phyloP scores from a whole-genome alignment of 1,140 invertebrate genomes.

The Aphelinus atriplicis region DNA sequence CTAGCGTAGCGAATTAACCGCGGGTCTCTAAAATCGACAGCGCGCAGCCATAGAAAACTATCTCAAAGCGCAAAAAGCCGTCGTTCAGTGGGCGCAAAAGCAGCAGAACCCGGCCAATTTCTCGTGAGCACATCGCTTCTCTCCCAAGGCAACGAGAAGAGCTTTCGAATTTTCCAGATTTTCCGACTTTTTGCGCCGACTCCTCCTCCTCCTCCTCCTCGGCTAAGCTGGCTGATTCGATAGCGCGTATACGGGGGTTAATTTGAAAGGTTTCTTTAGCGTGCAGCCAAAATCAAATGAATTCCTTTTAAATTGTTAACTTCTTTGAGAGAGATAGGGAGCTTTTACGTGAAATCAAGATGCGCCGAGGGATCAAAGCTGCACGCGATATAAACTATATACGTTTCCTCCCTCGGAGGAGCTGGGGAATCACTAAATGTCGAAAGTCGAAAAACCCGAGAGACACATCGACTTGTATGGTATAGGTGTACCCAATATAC shows the following conservation, averaged over 20 bases:
- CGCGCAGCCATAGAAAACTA: slow-evolving; percentile 14
- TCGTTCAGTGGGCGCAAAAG: neutral
- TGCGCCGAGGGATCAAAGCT: too few species aligned
- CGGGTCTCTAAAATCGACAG: neutral
- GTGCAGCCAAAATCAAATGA: too few species aligned
- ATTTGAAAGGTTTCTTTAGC: neutral
- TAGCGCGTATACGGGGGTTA: neutral
- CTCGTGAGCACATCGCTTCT: neutral
- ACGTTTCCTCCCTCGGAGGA: too few species aligned
- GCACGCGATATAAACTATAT: too few species aligned
- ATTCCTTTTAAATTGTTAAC: too few species aligned
- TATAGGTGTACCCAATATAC: too few species aligned
- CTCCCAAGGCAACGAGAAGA: slow-evolving; percentile 10
- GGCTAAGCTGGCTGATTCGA: neutral
- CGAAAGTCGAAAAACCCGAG: too few species aligned
- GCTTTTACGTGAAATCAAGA: too few species aligned
- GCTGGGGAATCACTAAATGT: too few species aligned
- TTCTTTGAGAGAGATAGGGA: too few species aligned
- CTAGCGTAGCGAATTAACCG: slow-evolving; percentile 20
- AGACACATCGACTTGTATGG: too few species aligned
- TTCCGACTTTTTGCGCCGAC: neutral
- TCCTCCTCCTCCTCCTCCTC: too few species aligned
- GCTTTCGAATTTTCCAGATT: slow-evolving; percentile 27
- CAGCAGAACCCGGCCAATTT: slow-evolving; percentile 11
- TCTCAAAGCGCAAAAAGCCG: slow-evolving; percentile 19